These are phyloP conservation scores for Panonychus citri DNA, from an alignment of 1,140 invertebrate genomes.

Conservation along the genomic window DNA sequence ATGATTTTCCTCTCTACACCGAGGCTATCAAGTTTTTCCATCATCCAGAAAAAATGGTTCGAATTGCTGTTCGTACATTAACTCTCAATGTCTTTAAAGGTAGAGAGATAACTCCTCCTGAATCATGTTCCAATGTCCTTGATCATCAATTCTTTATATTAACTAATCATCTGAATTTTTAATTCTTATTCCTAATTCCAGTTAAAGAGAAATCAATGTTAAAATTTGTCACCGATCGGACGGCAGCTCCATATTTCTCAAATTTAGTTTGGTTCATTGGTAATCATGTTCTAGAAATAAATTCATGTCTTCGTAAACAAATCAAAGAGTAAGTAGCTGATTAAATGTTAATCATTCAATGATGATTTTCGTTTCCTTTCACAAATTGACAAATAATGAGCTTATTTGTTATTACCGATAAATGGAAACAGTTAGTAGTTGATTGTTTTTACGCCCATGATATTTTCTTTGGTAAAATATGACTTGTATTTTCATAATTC, in stretches of 20 bases:
- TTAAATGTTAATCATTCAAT: no score
- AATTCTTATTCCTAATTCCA: constrained; percentile 20
- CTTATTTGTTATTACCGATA: no score
- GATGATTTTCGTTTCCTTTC: background rate
- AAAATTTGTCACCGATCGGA: constrained; percentile 78
- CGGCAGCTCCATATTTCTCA: constrained; percentile 89
- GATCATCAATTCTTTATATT: no score
- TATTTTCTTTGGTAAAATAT: no score
- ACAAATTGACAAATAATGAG: background rate
- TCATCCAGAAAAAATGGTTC: constrained; percentile 93
- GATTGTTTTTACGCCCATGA: no score
- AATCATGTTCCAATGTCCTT: no score
- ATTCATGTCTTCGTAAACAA: constrained; percentile 58
- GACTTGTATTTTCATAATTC: no score
- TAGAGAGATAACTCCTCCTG: constrained; percentile 17
- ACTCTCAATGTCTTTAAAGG: constrained; percentile 80
- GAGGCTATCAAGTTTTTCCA: constrained; percentile 99
- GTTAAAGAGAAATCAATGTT: constrained; percentile 89
- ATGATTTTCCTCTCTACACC: constrained; percentile 95
- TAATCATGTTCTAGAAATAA: constrained; percentile 86
- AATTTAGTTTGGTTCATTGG: constrained; percentile 99
- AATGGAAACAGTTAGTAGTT: no score
- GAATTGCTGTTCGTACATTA: constrained; percentile 88
- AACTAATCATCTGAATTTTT: background rate
- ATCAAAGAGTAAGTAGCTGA: constrained; percentile 3